Evolutionary conservation across 2,888 invertebrate species (phyloP).

Genomic region (Maniola hyperantus): DNA sequence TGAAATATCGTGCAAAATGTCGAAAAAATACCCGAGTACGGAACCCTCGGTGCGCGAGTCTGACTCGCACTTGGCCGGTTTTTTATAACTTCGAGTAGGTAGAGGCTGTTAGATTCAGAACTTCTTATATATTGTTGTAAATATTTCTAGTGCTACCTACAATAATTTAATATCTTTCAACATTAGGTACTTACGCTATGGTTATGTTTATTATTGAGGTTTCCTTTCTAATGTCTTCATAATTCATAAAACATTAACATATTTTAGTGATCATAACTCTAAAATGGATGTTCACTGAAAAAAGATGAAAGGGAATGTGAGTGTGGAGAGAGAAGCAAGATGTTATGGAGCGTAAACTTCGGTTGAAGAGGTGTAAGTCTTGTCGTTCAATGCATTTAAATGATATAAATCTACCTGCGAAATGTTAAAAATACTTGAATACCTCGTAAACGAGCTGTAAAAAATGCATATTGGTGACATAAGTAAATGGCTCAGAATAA

Average conservation of each 20-base stretch:
- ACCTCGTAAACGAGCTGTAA: background rate
- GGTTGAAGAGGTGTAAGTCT: conserved; percentile 37
- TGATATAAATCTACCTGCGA: conserved; percentile 62
- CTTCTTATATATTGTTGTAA: too few relatives aligned
- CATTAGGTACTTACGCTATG: background rate
- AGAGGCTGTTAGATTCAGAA: too few relatives aligned
- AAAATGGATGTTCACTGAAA: conserved; percentile 58
- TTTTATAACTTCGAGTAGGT: too few relatives aligned
- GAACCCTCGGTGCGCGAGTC: too few relatives aligned
- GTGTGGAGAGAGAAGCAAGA: conserved; percentile 22
- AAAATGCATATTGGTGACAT: background rate
- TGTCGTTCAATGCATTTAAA: conserved; percentile 71
- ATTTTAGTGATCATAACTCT: conserved; percentile 48
- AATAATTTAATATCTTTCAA: background rate
- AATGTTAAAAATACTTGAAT: conserved; percentile 43
- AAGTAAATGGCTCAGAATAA: too few relatives aligned
- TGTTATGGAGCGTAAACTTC: conserved; percentile 25
- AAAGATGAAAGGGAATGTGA: conserved; percentile 59
- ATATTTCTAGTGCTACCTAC: background rate
- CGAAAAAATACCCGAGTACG: too few relatives aligned
- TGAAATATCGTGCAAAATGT: too few relatives aligned
- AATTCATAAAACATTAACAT: background rate
- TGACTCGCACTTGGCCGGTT: too few relatives aligned
- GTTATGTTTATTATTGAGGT: background rate
- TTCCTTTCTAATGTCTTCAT: background rate